phyloP scores from a whole-genome alignment of 1,140 invertebrate genomes.

The Ostrea denselamellosa region DNA sequence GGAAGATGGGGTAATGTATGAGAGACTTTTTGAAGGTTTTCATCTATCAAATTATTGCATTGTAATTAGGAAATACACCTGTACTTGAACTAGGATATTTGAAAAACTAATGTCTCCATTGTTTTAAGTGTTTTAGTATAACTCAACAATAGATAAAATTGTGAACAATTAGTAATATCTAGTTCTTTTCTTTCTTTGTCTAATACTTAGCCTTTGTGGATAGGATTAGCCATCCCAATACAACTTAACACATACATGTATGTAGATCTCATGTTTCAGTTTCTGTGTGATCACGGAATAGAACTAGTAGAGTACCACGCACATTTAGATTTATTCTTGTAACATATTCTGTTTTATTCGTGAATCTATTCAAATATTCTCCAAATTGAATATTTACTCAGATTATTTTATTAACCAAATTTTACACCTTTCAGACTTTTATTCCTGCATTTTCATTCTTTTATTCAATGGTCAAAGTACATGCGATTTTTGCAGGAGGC shows the following conservation, averaged over 20 bases:
- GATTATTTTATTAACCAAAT: neutral
- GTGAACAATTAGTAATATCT: neutral
- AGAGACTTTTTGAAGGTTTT: neutral
- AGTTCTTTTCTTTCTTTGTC: neutral
- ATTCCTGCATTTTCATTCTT: neutral
- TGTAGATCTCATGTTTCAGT: neutral
- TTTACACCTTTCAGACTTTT: neutral
- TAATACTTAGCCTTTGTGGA: neutral
- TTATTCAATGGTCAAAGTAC: neutral
- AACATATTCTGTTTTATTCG: neutral
- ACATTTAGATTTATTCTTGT: neutral
- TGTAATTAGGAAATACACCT: neutral
- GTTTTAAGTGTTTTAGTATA: neutral
- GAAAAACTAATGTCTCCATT: neutral
- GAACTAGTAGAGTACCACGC: neutral
- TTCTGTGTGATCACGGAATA: neutral
- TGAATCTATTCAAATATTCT: neutral
- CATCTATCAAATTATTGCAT: neutral
- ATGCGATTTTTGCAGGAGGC: neutral
- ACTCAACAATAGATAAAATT: neutral
- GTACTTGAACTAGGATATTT: neutral
- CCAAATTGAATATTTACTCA: too few species aligned
- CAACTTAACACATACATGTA: neutral
- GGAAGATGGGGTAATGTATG: slow-evolving; percentile 64
- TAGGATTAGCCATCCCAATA: neutral